Base-by-base conservation (phyloP, 2,888 invertebrate species). In the Cistogaster globosa region DNA sequence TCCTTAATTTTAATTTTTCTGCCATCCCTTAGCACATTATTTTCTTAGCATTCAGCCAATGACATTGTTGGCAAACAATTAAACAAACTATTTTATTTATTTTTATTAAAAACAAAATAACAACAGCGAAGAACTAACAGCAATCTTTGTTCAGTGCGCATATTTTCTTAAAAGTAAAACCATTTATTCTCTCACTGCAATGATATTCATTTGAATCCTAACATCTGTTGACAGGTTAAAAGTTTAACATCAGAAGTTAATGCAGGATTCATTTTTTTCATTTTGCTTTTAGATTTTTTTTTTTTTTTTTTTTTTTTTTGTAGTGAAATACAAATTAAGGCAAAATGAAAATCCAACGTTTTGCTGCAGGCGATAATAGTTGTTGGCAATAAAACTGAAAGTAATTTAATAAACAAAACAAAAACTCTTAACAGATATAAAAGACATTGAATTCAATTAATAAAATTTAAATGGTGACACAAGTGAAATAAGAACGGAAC, bases 1-100 rank as follows among this genome's bases (percentile, higher is more conserved):
- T 20, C 18, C 18, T 36, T 68, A 7, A 20, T 38, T 36, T 67
- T 14, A 7, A 32, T 5, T 32, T 32, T 7, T 8, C 32, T 32
- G 5, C 32, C 32, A 32, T 32, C 8, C 32, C 18, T 42, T 42
- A n/a, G 48, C n/a, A 36, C 53, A 22, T 14, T 16, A 16, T 57
- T 38, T 71, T 74, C 60, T 72, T 71, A 57, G 72, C 80, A 80
- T 80, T 84, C 76, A 81, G 77, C 77, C 74, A 85, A 82, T 85
- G 63, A 82, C 63, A 78, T 69, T 74, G 69, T 75, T 75, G 48
- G 20, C 85, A 77, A 84, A 84, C 55, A 82, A 82, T 78, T 65
- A 75, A 51, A 60, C 12, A 48, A 32, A 36, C 36, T 60, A 26
- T 22, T 14, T 14, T 38, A 68, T 32, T 5, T 32, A 32, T 32